phyloP scores from a whole-genome alignment of 2,797 vertebrate species.

The Anabas testudineus region DNA sequence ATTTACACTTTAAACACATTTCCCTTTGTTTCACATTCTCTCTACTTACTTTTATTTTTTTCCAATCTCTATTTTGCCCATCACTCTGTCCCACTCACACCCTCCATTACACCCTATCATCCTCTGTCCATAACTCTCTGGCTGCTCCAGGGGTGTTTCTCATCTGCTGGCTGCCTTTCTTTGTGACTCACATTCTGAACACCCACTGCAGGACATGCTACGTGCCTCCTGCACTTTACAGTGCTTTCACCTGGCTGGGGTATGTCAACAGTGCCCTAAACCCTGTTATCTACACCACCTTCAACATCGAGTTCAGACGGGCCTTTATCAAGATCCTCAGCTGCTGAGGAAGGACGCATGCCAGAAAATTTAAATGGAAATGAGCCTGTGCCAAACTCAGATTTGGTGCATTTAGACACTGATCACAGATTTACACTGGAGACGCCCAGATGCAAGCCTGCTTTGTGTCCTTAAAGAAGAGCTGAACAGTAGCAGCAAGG shows the following conservation, averaged over 20 bases:
- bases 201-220: slow-evolving; percentile 91
- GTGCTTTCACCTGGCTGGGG: slow-evolving; percentile 94
- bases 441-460: slow-evolving; percentile 3
- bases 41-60: neutral
- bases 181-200: slow-evolving; percentile 95
- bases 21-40: slow-evolving; percentile 9
- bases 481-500: slow-evolving; percentile 3
- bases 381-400: slow-evolving; percentile 24
- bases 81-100: slow-evolving; percentile 6
- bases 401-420: neutral
- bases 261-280: slow-evolving; percentile 96
- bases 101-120: neutral
- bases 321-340: slow-evolving; percentile 96
- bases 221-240: slow-evolving; percentile 89
- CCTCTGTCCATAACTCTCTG: slow-evolving; percentile 32
- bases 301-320: slow-evolving; percentile 94
- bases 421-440: slow-evolving; percentile 24
- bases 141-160: slow-evolving; percentile 90
- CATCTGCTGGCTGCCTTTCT: slow-evolving; percentile 97
- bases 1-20: neutral
- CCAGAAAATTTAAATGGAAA: slow-evolving; percentile 60
- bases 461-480: slow-evolving; percentile 1
- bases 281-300: slow-evolving; percentile 95
- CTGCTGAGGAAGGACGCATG: slow-evolving; percentile 81
- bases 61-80: neutral